Base-by-base conservation (phyloP, 2,113 vertebrate genomes). In the Furnarius figulus region DNA sequence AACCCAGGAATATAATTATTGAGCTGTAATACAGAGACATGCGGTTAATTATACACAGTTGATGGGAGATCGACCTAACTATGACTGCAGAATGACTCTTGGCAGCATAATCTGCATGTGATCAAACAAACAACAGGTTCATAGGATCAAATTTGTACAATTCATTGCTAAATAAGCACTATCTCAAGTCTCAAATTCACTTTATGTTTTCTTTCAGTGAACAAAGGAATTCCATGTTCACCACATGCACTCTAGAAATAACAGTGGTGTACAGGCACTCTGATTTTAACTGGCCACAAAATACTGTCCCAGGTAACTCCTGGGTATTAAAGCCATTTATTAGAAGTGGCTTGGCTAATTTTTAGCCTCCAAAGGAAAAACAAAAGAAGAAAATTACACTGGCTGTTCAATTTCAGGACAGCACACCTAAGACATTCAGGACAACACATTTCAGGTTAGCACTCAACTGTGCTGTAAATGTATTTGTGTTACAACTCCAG, bases 401-500 rank as follows among this genome's bases (percentile, higher is more conserved):
- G 68, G 23, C 33, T 79, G 21, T 9, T 77, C 9, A 33, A 4
- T 31, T 62, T 49, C 77, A 81, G 61, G 56, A 53, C 35, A 84
- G 65, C 52, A 67, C 39, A 40, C 4, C 11, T 12, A 20, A 49
- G 27, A 35, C 9, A 40, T 24, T 30, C 59, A 84, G 55, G 13
- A 40, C 25, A 8, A 10, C 44, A 6, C 21, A 58, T 9, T 50
- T 42, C 46, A 77, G 35, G 20, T 71, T 30, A 78, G 35, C 15
- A n/a, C 0, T 81, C 62, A 76, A 8, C 25, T 0, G 0, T 16
- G 46, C 9, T 39, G 11, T 9, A 5, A 4, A 8, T 5, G 8
- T 13, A 50, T 12, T 24, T 5, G 15, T 61, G n/a, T 78, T 42
- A 15, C 2, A 61, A 61, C 25, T 25, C 47, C 75, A 55, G 42